Conservation (phyloP, 2,797 vertebrate species). For the Sardinella longiceps region DNA sequence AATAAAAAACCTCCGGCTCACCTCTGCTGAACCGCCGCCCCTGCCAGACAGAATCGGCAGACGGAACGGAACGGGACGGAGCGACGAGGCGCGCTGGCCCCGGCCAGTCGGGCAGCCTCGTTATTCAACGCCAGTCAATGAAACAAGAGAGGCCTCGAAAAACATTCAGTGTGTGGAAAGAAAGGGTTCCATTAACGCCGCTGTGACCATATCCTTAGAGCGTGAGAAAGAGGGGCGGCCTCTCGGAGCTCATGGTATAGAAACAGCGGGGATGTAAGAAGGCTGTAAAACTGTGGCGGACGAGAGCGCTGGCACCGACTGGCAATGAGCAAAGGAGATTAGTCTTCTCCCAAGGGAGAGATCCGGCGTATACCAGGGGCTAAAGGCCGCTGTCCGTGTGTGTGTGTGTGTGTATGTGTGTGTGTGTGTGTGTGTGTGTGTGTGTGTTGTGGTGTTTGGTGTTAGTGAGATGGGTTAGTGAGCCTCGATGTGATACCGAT, state of each 20-base stretch:
- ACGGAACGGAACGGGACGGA: not conserved
- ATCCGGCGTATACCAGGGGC: not conserved
- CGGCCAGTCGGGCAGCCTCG: not conserved
- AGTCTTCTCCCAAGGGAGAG: not conserved
- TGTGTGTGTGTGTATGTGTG: not conserved
- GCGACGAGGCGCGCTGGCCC: not conserved
- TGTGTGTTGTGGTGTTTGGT: not conserved
- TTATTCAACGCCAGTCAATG: not conserved
- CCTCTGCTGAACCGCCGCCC: not conserved
- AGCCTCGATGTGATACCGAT: not conserved
- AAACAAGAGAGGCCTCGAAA: constrained; percentile 12
- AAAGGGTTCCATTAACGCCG: not conserved
- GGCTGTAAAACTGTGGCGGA: not conserved
- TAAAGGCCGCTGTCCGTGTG: not conserved
- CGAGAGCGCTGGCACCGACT: constrained; percentile 3
- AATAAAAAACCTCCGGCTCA: not conserved
- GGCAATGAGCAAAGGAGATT: constrained; percentile 8
- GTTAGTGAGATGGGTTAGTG: not conserved
- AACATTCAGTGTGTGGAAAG: not conserved
- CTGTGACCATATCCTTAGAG: constrained; percentile 17
- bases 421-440: not conserved
- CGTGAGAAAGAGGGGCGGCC: not conserved
- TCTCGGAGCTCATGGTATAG: not conserved
- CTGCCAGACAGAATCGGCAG: not conserved
- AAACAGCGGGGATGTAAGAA: constrained; percentile 10